These are phyloP conservation scores for Drosophila pruinosa DNA, from an alignment of 1,140 invertebrate genomes.

Conservation along the genomic window DNA sequence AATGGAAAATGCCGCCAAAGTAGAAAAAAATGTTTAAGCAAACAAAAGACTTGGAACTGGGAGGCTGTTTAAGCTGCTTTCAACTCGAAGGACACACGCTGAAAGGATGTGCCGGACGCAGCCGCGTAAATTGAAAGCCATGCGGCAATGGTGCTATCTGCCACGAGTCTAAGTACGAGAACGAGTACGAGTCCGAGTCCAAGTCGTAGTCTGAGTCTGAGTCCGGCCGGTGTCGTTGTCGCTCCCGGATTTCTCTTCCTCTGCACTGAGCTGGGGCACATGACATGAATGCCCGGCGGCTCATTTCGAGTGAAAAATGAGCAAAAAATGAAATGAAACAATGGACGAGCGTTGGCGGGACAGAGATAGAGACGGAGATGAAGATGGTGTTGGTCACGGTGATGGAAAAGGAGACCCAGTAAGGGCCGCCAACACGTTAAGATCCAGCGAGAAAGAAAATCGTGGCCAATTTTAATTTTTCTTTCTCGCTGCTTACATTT, in stretches of 20 bases:
- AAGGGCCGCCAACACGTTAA: conserved; percentile 34
- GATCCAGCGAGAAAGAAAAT: conserved; percentile 63
- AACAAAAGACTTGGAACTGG: conserved; percentile 66
- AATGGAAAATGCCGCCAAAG: conserved; percentile 79
- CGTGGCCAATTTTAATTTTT: conserved; percentile 82
- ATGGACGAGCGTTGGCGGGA: conserved; percentile 37
- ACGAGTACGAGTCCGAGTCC: not conserved
- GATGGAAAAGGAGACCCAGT: not conserved
- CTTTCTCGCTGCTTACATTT: conserved; percentile 63
- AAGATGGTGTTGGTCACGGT: not conserved
- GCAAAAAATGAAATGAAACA: conserved; percentile 80
- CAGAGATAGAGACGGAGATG: not conserved
- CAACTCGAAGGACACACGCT: conserved; percentile 70
- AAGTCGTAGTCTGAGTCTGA: not conserved
- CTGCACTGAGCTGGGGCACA: conserved; percentile 34
- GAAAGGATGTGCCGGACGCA: conserved; percentile 71
- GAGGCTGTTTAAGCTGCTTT: conserved; percentile 73
- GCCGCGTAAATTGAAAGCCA: conserved; percentile 74
- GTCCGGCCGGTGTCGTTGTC: conserved; percentile 35
- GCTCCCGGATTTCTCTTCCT: not conserved
- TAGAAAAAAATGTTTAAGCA: conserved; percentile 67
- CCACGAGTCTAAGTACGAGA: not conserved
- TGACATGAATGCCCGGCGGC: conserved; percentile 73
- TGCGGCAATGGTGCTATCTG: conserved; percentile 33
- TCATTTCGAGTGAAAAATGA: conserved; percentile 82